Base-by-base conservation (phyloP, 2,888 invertebrate genomes). In the Ischnura elegans region DNA sequence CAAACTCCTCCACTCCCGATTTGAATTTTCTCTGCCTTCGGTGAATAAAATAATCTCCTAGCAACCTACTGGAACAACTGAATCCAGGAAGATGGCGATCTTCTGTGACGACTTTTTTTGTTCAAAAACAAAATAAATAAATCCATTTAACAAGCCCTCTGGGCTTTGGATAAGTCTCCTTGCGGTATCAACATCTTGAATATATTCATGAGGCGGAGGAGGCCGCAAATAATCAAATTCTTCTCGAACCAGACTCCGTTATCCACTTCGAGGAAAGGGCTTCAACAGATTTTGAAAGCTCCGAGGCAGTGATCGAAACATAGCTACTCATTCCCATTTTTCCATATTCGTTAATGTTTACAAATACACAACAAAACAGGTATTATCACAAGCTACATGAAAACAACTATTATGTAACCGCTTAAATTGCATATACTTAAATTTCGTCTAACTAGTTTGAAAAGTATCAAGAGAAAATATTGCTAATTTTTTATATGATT, bases 151-250 rank as follows among this genome's bases (percentile, higher is more conserved):
- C 42, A 76, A 55, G 90, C 25, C 90, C 42, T 45, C 43, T 66
- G 25, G 25, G 45, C 45, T 86, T 45, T 46, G 86, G 86, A 76
- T 55, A 61, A 90, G 90, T 61, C 90, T 61, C 43, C 87, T 61
- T 21, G 25, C 55, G 43, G 66, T 90, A 90, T 90, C 90, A 43
- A 43, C 61, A 61, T 90, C 90, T 90, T 90, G 90, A 90, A 90
- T 90, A 61, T 90, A 90, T 90, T 90, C 90, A 90, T 90, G 90
- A 90, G 90, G 61, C n/a, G n/a, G 87, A 21, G 76, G 76, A 90
- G 36, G 61, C 61, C 90, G 66, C 90, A 90, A 90, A 90, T 66
- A 90, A 61, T 61, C 61, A 43, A 43, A 19, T n/a, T 43, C 43
- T 90, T 66, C 42, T 61, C 90, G 36, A 55, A 87, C 87, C 55